Conservation (phyloP, 2,888 invertebrate genomes). For the Cephus runcator region DNA sequence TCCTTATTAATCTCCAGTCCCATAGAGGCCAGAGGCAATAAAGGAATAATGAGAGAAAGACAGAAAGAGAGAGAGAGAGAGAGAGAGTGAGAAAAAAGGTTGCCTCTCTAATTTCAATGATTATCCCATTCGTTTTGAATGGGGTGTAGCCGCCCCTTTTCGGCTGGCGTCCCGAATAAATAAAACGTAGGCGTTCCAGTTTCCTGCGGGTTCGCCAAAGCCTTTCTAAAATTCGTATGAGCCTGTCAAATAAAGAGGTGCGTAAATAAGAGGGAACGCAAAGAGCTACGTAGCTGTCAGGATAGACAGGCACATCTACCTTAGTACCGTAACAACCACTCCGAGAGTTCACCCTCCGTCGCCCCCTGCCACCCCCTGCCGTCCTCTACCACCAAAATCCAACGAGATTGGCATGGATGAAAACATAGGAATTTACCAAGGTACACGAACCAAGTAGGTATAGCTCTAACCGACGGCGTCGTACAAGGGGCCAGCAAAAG, state of each 20-base stretch:
- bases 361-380: too few species aligned
- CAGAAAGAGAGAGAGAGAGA: background rate
- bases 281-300: conserved; percentile 6
- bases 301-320: conserved; percentile 2
- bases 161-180: conserved; percentile 19
- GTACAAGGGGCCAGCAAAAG: background rate
- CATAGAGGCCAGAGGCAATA: background rate
- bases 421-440: background rate
- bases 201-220: background rate
- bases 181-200: background rate
- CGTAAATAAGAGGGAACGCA: conserved; percentile 12
- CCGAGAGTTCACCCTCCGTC: background rate
- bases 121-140: conserved; percentile 45
- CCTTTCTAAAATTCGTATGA: conserved; percentile 13
- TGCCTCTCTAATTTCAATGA: conserved; percentile 45
- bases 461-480: background rate
- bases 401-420: background rate
- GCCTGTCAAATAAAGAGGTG: conserved; percentile 21
- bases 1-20: background rate
- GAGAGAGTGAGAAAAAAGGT: background rate
- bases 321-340: background rate
- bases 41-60: background rate
- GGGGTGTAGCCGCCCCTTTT: conserved; percentile 40
- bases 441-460: background rate
- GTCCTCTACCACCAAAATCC: background rate